Evolutionary conservation across 2,797 vertebrate genomes (phyloP), one percentile per base, ranked within the genome.

Genomic region (Cryptoprocta ferox): DNA sequence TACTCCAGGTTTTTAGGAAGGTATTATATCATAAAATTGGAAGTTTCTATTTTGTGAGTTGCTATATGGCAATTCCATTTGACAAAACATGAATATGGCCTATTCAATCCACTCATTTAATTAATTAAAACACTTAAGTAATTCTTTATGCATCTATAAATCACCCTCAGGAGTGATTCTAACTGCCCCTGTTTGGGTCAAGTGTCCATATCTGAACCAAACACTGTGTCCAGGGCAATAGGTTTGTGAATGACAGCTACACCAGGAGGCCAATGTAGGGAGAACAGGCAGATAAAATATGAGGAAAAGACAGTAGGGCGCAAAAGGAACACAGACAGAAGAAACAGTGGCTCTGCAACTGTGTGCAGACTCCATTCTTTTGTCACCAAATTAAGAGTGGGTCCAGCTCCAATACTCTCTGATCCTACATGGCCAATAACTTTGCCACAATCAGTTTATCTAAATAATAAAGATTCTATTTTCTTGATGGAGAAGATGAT

Each of bases 391-490:
- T 81, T 65, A 50, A 82, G 87, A 70, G 21, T 81, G 37, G 28
- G 7, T 71, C 21, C 53, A 94, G 14, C 30, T 89, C 70, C 28
- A 82, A 35, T 42, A 50, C 18, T 82, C 70, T 53, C 42, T 87
- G 50, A 35, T 78, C 28, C 42, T 92, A 78, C n/a, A 71, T 71
- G 53, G 81, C 78, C 50, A 86, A 87, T 61, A 71, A 92, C 9
- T 86, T 48, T 76, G 12, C 42, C 70, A 75, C 30, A n/a, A 86
- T 10, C 14, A 81, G 19, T 6, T 85, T 86, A 81, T 48, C 21
- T 82, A 92, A 89, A 89, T 70, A 81, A 81, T 65, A 81, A 81
- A 61, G 48, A 63, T 59, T 82, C 21, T 93, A 71, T 50, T 90
- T 94, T 94, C 80, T 92, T 93, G 45, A 35, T 66, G 35, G 63